Evolutionary conservation across 2,113 vertebrate species (phyloP).

Genomic region (Ia io): DNA sequence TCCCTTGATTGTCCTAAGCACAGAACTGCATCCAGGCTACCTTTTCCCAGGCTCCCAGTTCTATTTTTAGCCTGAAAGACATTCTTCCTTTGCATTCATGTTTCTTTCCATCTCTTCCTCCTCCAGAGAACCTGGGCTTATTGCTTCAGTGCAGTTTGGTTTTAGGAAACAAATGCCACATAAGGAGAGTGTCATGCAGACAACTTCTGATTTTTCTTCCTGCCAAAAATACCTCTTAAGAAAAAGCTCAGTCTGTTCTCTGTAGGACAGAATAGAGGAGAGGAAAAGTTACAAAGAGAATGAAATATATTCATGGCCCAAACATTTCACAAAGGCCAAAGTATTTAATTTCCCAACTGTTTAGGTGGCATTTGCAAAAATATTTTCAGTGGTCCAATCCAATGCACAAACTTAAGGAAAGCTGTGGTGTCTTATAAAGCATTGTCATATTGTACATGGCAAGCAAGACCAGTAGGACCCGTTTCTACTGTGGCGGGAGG

Average conservation of each 20-base stretch:
- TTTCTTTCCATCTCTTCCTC: background rate
- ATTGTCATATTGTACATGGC: fast-evolving
- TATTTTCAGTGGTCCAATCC: background rate
- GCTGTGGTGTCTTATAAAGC: fast-evolving
- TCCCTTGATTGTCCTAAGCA: background rate
- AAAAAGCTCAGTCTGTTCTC: background rate
- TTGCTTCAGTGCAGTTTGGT: background rate
- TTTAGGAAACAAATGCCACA: constrained; percentile 10
- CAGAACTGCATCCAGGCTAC: background rate
- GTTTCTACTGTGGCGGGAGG: background rate
- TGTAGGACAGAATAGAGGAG: background rate
- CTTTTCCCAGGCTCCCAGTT: background rate
- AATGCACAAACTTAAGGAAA: background rate
- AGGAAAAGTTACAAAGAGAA: background rate
- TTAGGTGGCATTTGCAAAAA: background rate
- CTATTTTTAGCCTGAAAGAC: background rate
- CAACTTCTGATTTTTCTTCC: background rate
- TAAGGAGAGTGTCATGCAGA: background rate
- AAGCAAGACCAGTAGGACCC: background rate
- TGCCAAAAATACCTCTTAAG: background rate
- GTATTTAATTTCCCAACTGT: background rate
- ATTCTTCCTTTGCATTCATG: background rate
- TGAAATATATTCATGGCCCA: background rate
- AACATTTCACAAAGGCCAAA: background rate
- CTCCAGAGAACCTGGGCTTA: background rate